Evolutionary conservation across 2,888 invertebrate species (phyloP).

Genomic region (Coleophora deauratella): DNA sequence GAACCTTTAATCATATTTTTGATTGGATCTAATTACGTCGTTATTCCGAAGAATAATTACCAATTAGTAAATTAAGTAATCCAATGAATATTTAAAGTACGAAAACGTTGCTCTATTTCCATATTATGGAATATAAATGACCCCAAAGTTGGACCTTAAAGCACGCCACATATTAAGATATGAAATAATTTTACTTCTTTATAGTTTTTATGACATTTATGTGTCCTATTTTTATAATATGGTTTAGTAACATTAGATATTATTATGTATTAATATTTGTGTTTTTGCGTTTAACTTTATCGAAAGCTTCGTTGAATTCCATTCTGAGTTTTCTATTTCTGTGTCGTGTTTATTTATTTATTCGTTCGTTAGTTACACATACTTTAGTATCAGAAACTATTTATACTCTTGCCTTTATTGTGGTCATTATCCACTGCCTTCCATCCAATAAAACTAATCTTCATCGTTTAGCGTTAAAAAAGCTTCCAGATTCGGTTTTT

Average conservation of each 20-base stretch:
- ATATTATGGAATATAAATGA: conserved; percentile 22
- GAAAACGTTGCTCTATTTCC: conserved; percentile 18
- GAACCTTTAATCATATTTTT: no score
- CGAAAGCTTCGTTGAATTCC: no score
- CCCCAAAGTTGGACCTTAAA: conserved; percentile 26
- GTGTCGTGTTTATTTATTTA: no score
- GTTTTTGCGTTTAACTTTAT: no score
- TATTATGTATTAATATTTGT: no score
- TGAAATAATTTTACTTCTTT: not conserved
- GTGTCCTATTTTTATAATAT: no score
- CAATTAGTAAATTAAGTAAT: conserved; percentile 63
- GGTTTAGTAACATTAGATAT: no score
- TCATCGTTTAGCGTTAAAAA: conserved; percentile 46
- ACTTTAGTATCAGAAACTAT: conserved; percentile 13
- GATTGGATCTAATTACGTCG: conserved; percentile 56
- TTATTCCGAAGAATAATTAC: conserved; percentile 58
- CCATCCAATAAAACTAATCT: conserved; percentile 41
- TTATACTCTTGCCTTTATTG: conserved; percentile 37
- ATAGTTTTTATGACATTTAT: not conserved
- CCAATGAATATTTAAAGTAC: conserved; percentile 15
- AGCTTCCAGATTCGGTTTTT: conserved; percentile 51
- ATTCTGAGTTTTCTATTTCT: no score
- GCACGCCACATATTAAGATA: conserved; percentile 16
- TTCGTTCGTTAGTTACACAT: no score
- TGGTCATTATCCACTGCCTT: conserved; percentile 27